Base-by-base conservation (phyloP, 1,140 invertebrate genomes). In the Zaprionus davidi region DNA sequence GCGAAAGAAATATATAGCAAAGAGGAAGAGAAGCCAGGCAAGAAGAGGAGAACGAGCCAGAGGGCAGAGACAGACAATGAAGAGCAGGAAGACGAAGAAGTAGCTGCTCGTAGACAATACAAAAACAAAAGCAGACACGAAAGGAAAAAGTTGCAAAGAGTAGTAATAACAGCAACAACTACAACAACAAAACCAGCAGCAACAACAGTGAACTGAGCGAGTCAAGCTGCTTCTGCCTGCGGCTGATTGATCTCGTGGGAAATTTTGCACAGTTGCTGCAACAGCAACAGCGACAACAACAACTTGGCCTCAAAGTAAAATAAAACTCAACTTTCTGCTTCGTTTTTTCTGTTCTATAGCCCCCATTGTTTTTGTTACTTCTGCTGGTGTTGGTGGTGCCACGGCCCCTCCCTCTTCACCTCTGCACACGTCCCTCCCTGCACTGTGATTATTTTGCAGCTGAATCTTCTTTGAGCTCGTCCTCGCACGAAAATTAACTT, bases 211-310 rank as follows among this genome's bases (percentile, higher is more conserved):
- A 63, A 26, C n/a, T 15, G 36, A 60, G 41, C 22, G 64, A 64
- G 55, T n/a, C 75, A 77, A 73, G 60, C 49, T 67, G 75, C 62
- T 77, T 53, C 76, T 79, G 82, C 82, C 81, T 90, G 85, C 71
- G 79, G 82, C 85, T 90, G 85, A 90, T 90, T 90, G 85, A 90
- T 90, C 85, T 90, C 85, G 86, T 90, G 85, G 85, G 85, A 90
- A 90, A 90, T 90, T 90, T 90, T 90, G 85, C 81, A 90, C 84
- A 88, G 84, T 88, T 84, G 81, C 79, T 79, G 75, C 72, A 78
- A 73, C 85, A 75, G 34, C 46, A 64, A 64, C 70, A 80, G 58
- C 56, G 74, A 59, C 53, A 69, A 56, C 55, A 67, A 49, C 65
- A 64, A 64, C 63, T 67, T 67, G 41, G 55, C 34, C 24, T 44